Evolutionary conservation across 2,113 vertebrate genomes (phyloP), one percentile per base, ranked within the genome.

Genomic region (Desmodus rotundus): DNA sequence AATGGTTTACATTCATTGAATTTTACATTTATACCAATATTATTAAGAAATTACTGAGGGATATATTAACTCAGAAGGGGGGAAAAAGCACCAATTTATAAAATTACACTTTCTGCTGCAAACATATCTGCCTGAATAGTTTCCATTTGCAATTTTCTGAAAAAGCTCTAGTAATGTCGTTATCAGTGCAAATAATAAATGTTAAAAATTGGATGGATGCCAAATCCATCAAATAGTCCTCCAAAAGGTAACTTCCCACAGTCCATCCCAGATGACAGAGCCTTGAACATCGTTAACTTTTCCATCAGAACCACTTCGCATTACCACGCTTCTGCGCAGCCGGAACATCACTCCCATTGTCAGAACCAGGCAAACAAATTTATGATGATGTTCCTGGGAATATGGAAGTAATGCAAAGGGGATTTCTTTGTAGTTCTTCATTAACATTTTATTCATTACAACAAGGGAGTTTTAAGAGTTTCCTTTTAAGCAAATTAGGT

Each of bases 361-460:
- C 98, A 98, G 98, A 98, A 98, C 96, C 98, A 98, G 97, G 97
- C 98, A 98, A 98, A 99, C 98, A 99, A 98, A 98, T 98, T 98
- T 98, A 98, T 98, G 98, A 98, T 98, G 98, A 98, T 98, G 98
- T 99, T 98, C 98, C 97, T 98, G 98, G 98, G 98, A 99, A 98
- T 98, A 98, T 97, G 97, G 94, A 98, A 98, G 97, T 97, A 98
- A 98, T 98, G 98, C 98, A 98, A 97, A 98, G 94, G 98, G 98
- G 98, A 98, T 98, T 99, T 98, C 98, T 98, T 97, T 98, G 97
- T 97, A 98, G 98, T 98, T 98, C 98, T 98, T 99, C 98, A 99
- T 99, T 98, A 99, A 98, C 98, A 99, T 98, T 99, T 98, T 97
- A 98, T 98, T 99, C 98, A 98, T 98, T 98, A 98, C 97, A 98